Percentiles rank a stretch among this genome's conserved stretches.
Evolutionary conservation across 2,888 invertebrate species (phyloP).

Genomic region (Rambutsinella grinnellia): DNA sequence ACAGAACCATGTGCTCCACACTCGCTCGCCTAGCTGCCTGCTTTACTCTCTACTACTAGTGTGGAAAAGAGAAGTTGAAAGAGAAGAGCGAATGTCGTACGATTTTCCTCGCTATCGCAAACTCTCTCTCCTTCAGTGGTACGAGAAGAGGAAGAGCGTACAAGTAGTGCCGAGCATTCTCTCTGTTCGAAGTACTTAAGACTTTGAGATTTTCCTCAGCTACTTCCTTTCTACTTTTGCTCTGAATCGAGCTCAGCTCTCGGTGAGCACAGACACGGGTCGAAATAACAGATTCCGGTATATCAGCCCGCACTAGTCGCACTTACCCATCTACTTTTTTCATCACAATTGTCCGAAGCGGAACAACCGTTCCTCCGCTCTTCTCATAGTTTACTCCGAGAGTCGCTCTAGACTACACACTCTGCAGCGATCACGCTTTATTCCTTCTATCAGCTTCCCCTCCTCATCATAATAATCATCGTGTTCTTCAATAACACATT

Average conservation of each 20-base stretch:
- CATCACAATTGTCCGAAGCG: constrained; percentile 30
- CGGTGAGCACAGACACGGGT: constrained; percentile 37
- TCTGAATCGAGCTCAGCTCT: constrained; percentile 33
- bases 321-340: constrained; percentile 36
- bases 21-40: constrained; percentile 7
- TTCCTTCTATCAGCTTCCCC: background rate
- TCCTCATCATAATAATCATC: background rate
- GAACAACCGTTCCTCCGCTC: constrained; percentile 28
- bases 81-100: background rate
- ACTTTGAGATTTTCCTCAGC: constrained; percentile 35
- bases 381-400: constrained; percentile 3
- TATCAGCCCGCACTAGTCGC: constrained; percentile 36
- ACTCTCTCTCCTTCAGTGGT: constrained; percentile 1
- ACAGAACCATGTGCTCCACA: constrained; percentile 62
- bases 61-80: background rate
- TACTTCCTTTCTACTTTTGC: constrained; percentile 42
- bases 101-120: background rate
- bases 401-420: too few relatives aligned
- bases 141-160: constrained; percentile 1
- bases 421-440: constrained; percentile 4
- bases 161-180: constrained; percentile 15
- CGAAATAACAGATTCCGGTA: constrained; percentile 50
- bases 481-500: background rate
- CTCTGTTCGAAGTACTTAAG: constrained; percentile 33
- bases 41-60: background rate